phyloP scores from a whole-genome alignment of 2,888 invertebrate genomes.

The Caenorhabditis sp. region DNA sequence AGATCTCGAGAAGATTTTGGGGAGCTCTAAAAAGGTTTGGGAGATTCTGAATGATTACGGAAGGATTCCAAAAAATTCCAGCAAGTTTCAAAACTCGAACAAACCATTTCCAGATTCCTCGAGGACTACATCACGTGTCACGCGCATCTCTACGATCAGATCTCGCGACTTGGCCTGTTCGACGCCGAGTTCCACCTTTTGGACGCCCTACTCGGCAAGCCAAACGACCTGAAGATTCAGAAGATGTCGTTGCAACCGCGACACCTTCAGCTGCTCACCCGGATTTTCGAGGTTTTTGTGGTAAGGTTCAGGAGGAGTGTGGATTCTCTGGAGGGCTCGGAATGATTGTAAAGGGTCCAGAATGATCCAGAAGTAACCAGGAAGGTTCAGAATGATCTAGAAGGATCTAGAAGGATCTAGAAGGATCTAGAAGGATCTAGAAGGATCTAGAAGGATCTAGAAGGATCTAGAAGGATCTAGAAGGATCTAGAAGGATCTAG shows the following conservation, averaged over 20 bases:
- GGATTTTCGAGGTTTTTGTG: conserved; percentile 51
- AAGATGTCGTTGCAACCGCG: conserved; percentile 17
- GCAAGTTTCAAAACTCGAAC: neutral
- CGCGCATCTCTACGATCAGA: conserved; percentile 5
- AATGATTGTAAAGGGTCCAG: neutral
- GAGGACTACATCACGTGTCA: conserved; percentile 47
- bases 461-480: too few species aligned
- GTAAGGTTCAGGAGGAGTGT: conserved; percentile 20
- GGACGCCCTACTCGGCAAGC: conserved; percentile 39
- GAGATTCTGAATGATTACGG: too few species aligned
- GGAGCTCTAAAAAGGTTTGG: too few species aligned
- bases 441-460: neutral
- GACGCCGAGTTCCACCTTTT: conserved; percentile 51
- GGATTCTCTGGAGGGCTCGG: too few species aligned
- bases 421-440: neutral
- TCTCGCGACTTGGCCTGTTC: conserved; percentile 36
- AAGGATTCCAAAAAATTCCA: too few species aligned
- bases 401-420: neutral
- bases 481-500: too few species aligned
- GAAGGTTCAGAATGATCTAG: neutral
- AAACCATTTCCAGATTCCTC: conserved; percentile 36
- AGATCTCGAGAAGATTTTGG: too few species aligned
- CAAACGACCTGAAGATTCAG: conserved; percentile 13
- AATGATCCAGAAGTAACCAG: neutral
- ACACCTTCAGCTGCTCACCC: conserved; percentile 36